These are phyloP conservation scores for Drosophila pruinosa DNA, from an alignment of 1,140 invertebrate genomes.

Conservation along the genomic window DNA sequence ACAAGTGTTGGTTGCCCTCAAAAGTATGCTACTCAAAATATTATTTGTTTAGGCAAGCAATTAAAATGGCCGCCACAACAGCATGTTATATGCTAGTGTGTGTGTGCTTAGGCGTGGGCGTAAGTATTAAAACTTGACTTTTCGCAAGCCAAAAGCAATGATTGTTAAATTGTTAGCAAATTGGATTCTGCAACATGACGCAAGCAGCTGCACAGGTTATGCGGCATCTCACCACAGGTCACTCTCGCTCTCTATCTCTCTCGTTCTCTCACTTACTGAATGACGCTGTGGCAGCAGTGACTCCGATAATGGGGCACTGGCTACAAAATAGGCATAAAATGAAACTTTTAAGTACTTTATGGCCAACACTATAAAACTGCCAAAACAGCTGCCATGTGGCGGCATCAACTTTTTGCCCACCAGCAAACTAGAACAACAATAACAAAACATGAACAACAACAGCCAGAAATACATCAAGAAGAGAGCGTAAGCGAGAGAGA, in stretches of 20 bases:
- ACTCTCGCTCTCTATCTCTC: background rate
- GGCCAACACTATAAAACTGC: constrained; percentile 75
- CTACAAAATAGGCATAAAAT: constrained; percentile 80
- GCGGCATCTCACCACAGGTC: constrained; percentile 7
- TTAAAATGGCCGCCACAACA: constrained; percentile 66
- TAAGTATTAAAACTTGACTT: constrained; percentile 35
- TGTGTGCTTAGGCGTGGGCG: constrained; percentile 16
- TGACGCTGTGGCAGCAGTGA: constrained; percentile 13
- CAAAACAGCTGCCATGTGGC: constrained; percentile 75
- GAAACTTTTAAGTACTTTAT: constrained; percentile 82
- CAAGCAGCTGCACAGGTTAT: constrained; percentile 33
- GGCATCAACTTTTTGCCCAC: constrained; percentile 55
- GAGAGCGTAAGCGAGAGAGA: background rate
- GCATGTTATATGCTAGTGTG: background rate
- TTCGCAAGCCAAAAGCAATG: constrained; percentile 61
- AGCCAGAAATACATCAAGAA: background rate
- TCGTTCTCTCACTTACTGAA: background rate
- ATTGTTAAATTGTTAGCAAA: constrained; percentile 78
- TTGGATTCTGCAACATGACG: constrained; percentile 59
- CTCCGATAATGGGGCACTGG: constrained; percentile 65
- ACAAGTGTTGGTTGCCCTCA: constrained; percentile 24
- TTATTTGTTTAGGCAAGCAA: constrained; percentile 78
- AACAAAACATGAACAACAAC: constrained; percentile 28
- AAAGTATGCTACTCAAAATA: constrained; percentile 64
- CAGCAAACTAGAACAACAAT: constrained; percentile 54